Percentiles rank a stretch among this genome's conserved stretches.
Evolutionary conservation across 2,113 vertebrate species (phyloP).

Genomic region (Sclerurus mexicanus): DNA sequence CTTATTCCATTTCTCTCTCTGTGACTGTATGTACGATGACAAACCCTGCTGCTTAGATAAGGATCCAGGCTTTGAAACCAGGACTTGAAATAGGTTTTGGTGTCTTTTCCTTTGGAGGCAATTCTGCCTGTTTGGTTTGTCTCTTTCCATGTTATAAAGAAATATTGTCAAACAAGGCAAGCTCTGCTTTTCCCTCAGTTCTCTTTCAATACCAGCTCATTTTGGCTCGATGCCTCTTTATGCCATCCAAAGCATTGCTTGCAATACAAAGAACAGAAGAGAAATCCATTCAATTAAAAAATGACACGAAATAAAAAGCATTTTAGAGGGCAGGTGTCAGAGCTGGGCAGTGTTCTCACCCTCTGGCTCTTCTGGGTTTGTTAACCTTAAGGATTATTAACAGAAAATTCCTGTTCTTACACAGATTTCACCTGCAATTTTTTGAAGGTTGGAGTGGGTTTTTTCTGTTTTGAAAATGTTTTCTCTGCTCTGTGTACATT

Average conservation of each 20-base stretch:
- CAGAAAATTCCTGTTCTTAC: constrained; percentile 33
- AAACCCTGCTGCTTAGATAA: not conserved
- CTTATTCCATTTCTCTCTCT: not conserved
- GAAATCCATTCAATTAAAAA: constrained; percentile 20
- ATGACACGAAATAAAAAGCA: not conserved
- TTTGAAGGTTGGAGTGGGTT: not conserved
- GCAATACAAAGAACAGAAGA: not conserved
- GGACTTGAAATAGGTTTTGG: not conserved
- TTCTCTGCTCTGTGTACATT: not conserved
- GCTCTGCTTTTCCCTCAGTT: not conserved
- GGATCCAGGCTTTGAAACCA: not conserved
- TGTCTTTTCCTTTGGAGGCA: not conserved
- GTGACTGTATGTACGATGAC: not conserved
- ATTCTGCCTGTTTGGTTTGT: not conserved
- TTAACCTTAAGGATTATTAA: not conserved
- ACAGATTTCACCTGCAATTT: constrained; percentile 22
- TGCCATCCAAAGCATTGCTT: not conserved
- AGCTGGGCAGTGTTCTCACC: not conserved
- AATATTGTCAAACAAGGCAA: not conserved
- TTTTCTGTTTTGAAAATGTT: not conserved
- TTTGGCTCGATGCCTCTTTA: not conserved
- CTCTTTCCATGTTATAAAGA: not conserved
- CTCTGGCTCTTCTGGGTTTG: not conserved
- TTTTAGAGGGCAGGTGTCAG: not conserved
- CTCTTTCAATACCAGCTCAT: not conserved